Evolutionary conservation across 2,888 invertebrate genomes (phyloP).

Genomic region (Drosophila eohydei): DNA sequence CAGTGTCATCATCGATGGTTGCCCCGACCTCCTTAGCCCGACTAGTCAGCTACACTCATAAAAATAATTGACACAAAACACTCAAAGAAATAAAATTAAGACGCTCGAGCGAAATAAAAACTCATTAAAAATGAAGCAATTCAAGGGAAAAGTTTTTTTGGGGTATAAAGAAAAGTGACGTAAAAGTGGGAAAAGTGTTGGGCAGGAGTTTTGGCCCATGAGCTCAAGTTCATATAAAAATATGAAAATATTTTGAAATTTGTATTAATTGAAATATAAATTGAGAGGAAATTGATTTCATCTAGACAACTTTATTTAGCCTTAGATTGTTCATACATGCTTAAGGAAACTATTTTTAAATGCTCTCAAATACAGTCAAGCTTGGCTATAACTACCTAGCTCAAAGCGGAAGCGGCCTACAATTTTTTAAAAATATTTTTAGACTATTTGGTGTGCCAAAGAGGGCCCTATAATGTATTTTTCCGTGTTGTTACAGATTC

Average conservation of each 20-base stretch:
- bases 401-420: neutral
- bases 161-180: neutral
- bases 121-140: conserved; percentile 8
- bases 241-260: neutral
- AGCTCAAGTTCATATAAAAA: neutral
- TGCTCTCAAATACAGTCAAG: neutral
- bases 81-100: conserved; percentile 3
- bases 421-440: too few relatives aligned
- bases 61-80: conserved; percentile 40
- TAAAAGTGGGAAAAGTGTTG: too few relatives aligned
- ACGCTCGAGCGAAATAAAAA: conserved; percentile 3
- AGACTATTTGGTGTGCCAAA: too few relatives aligned
- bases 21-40: conserved; percentile 26
- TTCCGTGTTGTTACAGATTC: neutral
- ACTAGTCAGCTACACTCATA: conserved; percentile 44
- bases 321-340: neutral
- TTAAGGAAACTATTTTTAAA: neutral
- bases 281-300: neutral
- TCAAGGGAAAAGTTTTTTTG: conserved; percentile 1
- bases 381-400: neutral
- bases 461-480: neutral
- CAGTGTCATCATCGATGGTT: conserved; percentile 67
- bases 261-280: neutral
- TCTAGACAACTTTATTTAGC: neutral
- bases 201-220: neutral